These are phyloP conservation scores for Agrotis clavis DNA, from an alignment of 2,888 invertebrate genomes.

Conservation along the genomic window DNA sequence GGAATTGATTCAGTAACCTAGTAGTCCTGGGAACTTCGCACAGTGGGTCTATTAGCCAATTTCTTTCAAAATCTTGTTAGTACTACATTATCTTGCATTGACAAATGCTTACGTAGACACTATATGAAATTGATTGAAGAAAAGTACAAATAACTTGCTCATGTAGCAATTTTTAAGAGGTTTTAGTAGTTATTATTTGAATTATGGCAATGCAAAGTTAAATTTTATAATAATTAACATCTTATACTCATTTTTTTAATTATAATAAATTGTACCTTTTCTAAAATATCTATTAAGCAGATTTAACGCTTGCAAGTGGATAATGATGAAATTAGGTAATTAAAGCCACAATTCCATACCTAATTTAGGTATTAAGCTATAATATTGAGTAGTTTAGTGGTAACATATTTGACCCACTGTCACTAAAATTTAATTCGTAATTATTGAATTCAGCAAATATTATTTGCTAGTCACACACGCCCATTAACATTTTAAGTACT, in stretches of 20 bases:
- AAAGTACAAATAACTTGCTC: constrained; percentile 90
- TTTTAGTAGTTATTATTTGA: constrained; percentile 79
- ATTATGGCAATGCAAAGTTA: constrained; percentile 75
- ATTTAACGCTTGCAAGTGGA: constrained; percentile 79
- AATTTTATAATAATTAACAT: constrained; percentile 76
- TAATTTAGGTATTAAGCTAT: constrained; percentile 81
- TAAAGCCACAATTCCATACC: constrained; percentile 82
- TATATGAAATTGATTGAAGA: constrained; percentile 75
- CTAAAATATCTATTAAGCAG: constrained; percentile 76
- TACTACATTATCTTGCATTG: constrained; percentile 75
- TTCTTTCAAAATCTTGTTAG: constrained; percentile 77
- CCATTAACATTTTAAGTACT: constrained; percentile 88
- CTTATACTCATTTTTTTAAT: constrained; percentile 86
- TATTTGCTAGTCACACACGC: constrained; percentile 90
- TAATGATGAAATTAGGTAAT: constrained; percentile 72
- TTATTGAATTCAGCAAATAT: constrained; percentile 84
- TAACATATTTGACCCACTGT: constrained; percentile 86
- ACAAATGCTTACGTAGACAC: constrained; percentile 75
- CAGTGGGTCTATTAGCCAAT: constrained; percentile 82
- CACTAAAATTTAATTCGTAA: constrained; percentile 82
- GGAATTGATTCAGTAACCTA: constrained; percentile 68
- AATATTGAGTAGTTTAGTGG: constrained; percentile 78
- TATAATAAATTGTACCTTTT: constrained; percentile 79
- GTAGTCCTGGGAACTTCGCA: constrained; percentile 70
- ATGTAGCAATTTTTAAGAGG: constrained; percentile 85